Evolutionary conservation across 1,140 invertebrate genomes (phyloP), one percentile per base, ranked within the genome.

Genomic region (Bemisia tabaci): DNA sequence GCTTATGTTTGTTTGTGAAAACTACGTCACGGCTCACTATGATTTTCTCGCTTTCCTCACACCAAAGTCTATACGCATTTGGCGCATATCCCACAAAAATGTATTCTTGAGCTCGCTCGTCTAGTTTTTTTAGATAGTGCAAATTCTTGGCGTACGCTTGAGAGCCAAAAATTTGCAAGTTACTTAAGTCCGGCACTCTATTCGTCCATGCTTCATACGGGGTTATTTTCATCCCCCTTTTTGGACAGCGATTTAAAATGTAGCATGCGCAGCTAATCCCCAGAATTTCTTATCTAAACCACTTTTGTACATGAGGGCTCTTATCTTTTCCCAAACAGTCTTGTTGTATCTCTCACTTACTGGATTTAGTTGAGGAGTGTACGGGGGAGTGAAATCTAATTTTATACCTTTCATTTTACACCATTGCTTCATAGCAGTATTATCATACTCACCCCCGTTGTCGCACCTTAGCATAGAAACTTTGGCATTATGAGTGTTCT

Each of bases 371-470:
- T 78, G 61, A 0, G 75, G 73, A 17, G 71, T 73, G 62, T 75
- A 72, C 0, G 74, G 68, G 21, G 72, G 70, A 9, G 74, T 74
- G 23, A 66, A 62, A 59, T 75, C 68, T 59, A 71, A 73, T 1
- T n/a, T 27, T 5, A 79, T 79, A 1, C 77, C 75, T 22, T 59
- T 26, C 5, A 70, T 68, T 21, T 68, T 70, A 1, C 78, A 65
- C 23, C 68, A 78, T 2, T 68, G 26, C 23, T 72, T 67, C 63
- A 79, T 75, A 0, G 71, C 63, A 22, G 67, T 66, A 63, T 73
- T 78, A 0, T 71, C 25, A 70, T 76, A 78, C 68, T 80, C 78
- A 22, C n/a, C 71, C 1, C 77, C 79, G 71, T 80, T 80, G 63
- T 80, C 79, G 48, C 71, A 71, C 59, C 75, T 74, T 1, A 79